Evolutionary conservation across 2,113 vertebrate species (phyloP).

Genomic region (Cisticola juncidis): DNA sequence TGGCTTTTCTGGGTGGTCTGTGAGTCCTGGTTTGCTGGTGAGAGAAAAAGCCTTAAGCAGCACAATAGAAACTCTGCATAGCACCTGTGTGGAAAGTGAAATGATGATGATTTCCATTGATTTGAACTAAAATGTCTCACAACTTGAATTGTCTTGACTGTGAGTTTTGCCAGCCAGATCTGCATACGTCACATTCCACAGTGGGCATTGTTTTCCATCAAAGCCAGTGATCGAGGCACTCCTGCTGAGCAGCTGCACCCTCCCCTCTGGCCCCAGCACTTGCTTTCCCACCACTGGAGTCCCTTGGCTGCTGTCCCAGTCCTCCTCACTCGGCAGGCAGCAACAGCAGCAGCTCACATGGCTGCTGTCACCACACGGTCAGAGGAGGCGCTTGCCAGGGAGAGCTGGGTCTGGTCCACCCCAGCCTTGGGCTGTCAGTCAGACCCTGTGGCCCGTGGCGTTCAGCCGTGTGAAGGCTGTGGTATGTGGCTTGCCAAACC

Average conservation of each 20-base stretch:
- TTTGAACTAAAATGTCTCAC: neutral
- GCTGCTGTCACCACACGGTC: fast-evolving
- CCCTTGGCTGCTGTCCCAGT: neutral
- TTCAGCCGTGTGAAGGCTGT: fast-evolving
- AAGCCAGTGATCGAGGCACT: neutral
- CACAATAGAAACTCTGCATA: neutral
- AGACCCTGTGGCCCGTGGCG: neutral
- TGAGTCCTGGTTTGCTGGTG: neutral
- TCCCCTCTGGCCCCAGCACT: neutral
- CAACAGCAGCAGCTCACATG: neutral
- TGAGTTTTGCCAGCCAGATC: neutral
- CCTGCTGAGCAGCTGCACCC: neutral
- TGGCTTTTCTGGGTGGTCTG: neutral
- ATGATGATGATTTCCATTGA: neutral
- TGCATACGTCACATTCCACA: neutral
- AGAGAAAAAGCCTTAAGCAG: neutral
- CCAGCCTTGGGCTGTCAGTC: neutral
- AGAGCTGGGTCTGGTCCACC: neutral
- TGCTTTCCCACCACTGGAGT: neutral
- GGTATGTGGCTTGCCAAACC: neutral
- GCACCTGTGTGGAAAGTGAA: neutral
- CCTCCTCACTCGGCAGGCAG: neutral
- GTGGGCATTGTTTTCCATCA: neutral
- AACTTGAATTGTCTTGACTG: neutral
- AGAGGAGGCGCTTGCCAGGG: neutral